These are phyloP conservation scores for Protosalanx chinensis DNA, from an alignment of 2,797 vertebrate genomes.

Conservation along the genomic window DNA sequence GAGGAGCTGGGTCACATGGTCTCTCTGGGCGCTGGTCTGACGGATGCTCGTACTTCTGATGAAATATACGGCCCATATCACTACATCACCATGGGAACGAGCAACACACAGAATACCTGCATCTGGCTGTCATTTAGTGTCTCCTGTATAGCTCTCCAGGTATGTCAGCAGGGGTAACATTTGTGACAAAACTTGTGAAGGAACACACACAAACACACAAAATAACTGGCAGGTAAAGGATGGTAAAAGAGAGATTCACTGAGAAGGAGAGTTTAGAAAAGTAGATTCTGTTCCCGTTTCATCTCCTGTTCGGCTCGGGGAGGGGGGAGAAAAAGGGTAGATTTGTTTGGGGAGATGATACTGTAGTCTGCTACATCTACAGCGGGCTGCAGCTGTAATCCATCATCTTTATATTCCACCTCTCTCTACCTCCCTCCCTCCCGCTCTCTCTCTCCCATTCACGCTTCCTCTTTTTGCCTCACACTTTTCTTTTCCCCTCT, in stretches of 20 bases:
- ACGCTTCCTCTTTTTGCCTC: too few relatives aligned
- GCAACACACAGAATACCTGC: conserved; percentile 6
- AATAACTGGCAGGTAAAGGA: neutral
- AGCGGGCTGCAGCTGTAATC: neutral
- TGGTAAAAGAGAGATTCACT: neutral
- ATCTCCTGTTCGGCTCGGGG: neutral
- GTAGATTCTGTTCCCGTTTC: neutral
- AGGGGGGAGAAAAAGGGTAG: neutral
- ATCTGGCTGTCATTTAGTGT: too few relatives aligned
- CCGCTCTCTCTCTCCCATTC: too few relatives aligned
- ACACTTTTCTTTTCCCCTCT: too few relatives aligned
- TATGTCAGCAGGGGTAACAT: too few relatives aligned
- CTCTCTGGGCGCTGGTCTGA: neutral
- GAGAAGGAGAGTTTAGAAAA: neutral
- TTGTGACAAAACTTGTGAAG: neutral
- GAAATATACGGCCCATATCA: neutral
- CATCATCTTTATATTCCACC: conserved; percentile 5
- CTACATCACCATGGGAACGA: neutral
- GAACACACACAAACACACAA: neutral
- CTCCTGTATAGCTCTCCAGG: too few relatives aligned
- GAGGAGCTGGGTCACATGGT: too few relatives aligned
- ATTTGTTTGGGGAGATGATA: neutral
- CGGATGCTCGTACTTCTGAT: neutral
- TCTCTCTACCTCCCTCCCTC: too few relatives aligned
- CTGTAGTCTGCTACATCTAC: conserved; percentile 1